Percentiles rank a stretch among this genome's conserved stretches.
Conservation (phyloP, 2,113 vertebrate genomes). For the Pterocles orientalis region DNA sequence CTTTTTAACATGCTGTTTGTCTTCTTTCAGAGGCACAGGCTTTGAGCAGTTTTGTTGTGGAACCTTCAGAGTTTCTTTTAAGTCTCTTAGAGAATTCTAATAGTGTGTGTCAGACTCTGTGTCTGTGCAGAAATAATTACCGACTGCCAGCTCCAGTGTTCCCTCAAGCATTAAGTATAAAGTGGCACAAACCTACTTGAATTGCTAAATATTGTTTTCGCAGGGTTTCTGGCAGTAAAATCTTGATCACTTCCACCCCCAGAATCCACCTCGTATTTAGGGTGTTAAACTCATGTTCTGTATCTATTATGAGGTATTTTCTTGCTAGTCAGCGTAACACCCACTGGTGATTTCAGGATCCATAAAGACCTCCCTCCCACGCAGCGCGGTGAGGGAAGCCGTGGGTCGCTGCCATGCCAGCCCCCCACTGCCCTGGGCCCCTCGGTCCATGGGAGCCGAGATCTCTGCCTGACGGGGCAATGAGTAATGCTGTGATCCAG, state of each 20-base stretch:
- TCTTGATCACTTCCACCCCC: neutral
- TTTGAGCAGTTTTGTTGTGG: neutral
- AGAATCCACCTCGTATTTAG: neutral
- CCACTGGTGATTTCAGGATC: neutral
- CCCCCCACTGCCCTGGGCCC: neutral
- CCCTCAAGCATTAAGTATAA: slow-evolving; percentile 23
- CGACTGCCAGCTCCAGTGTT: slow-evolving; percentile 11
- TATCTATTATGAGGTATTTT: neutral
- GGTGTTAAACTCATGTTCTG: neutral
- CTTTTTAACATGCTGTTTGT: neutral
- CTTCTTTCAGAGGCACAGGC: neutral
- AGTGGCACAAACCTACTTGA: slow-evolving; percentile 16
- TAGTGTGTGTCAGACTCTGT: slow-evolving; percentile 15
- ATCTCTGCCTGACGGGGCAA: neutral
- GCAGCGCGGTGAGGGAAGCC: neutral
- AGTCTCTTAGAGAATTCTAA: slow-evolving; percentile 26
- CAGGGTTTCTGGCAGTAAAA: slow-evolving; percentile 9
- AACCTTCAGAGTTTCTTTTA: slow-evolving; percentile 25
- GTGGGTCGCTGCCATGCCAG: neutral
- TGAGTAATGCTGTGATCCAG: neutral
- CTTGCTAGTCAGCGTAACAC: neutral
- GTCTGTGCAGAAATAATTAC: slow-evolving; percentile 54
- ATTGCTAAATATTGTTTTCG: slow-evolving; percentile 58
- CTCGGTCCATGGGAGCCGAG: neutral
- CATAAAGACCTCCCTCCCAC: neutral